Conservation (phyloP, 2,797 vertebrate species). For the Sandelia bainsii region DNA sequence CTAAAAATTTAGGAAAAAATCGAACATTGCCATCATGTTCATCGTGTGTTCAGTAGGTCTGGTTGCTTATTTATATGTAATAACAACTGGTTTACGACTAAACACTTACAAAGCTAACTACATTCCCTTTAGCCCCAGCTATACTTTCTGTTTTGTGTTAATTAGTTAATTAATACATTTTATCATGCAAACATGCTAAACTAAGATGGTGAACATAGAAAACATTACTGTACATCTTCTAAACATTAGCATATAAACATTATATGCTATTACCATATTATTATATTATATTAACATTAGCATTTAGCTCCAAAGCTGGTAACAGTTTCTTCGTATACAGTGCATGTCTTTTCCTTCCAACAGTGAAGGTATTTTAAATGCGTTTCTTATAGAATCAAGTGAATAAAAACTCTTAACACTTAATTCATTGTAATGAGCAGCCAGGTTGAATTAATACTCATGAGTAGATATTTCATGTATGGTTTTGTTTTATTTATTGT, state of each 20-base stretch:
- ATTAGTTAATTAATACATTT: background rate
- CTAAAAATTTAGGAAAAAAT: background rate
- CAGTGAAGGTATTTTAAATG: background rate
- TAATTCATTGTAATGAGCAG: background rate
- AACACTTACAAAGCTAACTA: background rate
- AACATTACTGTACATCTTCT: background rate
- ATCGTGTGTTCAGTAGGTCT: no score
- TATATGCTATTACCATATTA: no score
- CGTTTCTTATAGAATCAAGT: background rate
- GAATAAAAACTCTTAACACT: conserved; percentile 5
- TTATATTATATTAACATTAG: no score
- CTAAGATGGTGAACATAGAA: background rate
- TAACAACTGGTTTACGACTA: background rate
- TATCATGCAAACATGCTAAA: background rate
- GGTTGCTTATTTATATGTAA: background rate
- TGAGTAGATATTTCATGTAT: background rate
- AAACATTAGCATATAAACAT: background rate
- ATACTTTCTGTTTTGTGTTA: background rate
- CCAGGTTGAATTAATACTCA: background rate
- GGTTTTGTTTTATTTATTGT: background rate
- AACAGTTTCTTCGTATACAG: no score
- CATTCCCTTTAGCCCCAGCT: background rate
- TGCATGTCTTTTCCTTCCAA: no score
- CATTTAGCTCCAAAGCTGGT: no score
- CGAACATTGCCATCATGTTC: background rate